Base-by-base conservation (phyloP, 2,888 invertebrate genomes). In the Camponotus fellah region DNA sequence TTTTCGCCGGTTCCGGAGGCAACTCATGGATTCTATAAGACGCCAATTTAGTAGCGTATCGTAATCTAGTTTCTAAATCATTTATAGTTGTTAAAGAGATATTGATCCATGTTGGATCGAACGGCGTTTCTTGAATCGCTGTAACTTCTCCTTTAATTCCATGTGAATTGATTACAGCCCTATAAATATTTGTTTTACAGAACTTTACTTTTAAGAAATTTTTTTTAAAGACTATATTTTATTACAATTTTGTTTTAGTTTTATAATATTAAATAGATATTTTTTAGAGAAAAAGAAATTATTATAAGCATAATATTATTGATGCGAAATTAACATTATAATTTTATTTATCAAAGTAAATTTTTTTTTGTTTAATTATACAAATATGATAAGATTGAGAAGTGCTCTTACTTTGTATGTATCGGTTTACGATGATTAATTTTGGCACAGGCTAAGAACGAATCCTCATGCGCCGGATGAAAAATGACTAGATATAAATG, bases 371-470 rank as follows among this genome's bases (percentile, higher is more conserved):
- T n/a, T 32, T 62, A 46, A 34, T 64, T 62, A 34, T 65, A 40
- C 6, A 10, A 1, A 14, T n/a, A 26, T 49, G n/a, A 26, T 32
- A 56, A 10, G 5, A 56, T 56, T 58, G 34, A 40, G 34, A 40
- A 40, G 65, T 60, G 21, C 26, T 95, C 96, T 96, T 95, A 98
- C 98, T 97, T 98, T 75, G 97, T 96, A 85, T 96, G 95, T 90
- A 96, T 95, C 0, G 97, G 96, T 88, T 96, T 96, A 75, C 96
- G 96, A 75, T 96, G 96, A 89, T 97, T 96, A 86, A 99, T 96
- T 94, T 97, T 97, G 0, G 98, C 97, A 94, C 99, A 99, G 0
- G 97, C 97, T 90, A 98, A 94, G 93, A 97, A 98, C 83, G 97
- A 97, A 88, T 98, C 97, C 0, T 96, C 95, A 92, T 98, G 97